phyloP scores from a whole-genome alignment of 2,797 vertebrate genomes.

The Catharus ustulatus region DNA sequence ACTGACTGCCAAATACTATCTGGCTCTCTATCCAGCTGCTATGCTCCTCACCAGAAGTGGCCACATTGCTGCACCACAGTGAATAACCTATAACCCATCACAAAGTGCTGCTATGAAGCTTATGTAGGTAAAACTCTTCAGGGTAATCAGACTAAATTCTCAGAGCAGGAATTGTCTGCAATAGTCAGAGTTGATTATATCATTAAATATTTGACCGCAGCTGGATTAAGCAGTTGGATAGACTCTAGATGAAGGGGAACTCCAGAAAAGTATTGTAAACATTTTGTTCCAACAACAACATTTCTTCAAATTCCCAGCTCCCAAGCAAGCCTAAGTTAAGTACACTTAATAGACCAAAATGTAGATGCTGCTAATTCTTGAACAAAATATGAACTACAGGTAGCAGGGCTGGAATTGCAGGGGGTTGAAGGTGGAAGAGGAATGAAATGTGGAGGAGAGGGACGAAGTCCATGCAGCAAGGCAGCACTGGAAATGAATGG shows the following conservation, averaged over 20 bases:
- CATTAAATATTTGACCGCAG: background rate
- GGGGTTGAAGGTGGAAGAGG: background rate
- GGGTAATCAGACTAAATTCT: background rate
- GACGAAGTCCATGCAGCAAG: background rate
- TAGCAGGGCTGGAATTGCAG: rapidly evolving
- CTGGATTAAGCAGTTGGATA: background rate
- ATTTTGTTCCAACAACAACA: constrained; percentile 7
- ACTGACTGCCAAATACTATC: background rate
- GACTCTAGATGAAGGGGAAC: constrained; percentile 5
- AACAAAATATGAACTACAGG: background rate
- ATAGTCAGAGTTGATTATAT: background rate
- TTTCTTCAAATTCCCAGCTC: background rate
- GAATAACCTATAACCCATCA: background rate
- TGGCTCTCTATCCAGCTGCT: background rate
- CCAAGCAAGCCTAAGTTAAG: background rate
- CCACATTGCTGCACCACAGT: background rate
- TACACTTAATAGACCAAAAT: background rate
- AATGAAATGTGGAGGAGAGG: background rate
- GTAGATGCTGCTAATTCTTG: background rate
- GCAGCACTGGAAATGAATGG: background rate
- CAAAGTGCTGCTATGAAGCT: background rate
- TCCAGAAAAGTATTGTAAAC: background rate
- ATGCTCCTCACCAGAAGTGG: background rate
- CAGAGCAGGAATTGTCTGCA: background rate
- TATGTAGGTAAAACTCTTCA: background rate